phyloP scores from a whole-genome alignment of 2,888 invertebrate genomes.

The Pycnomerus fuliginosus region DNA sequence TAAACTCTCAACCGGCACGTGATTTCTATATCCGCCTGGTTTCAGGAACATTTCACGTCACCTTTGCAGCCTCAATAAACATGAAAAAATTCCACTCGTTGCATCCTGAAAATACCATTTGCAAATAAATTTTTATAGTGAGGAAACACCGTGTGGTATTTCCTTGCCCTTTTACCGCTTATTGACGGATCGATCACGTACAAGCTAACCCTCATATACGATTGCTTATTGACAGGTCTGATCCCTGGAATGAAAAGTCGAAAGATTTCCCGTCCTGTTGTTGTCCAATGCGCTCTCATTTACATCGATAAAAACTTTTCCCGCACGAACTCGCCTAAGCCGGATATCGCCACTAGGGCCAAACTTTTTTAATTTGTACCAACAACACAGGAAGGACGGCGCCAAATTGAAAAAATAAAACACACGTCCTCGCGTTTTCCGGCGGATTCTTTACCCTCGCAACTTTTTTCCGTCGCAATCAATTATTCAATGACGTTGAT shows the following conservation, averaged over 20 bases:
- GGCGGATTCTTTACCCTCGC: neutral
- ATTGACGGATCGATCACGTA: constrained; percentile 15
- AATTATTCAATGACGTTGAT: constrained; percentile 3
- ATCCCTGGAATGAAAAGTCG: constrained; percentile 7
- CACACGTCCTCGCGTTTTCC: neutral
- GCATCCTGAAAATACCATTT: too few relatives aligned
- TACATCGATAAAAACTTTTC: constrained; percentile 4
- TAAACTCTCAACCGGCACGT: constrained; percentile 12
- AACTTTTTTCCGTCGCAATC: neutral
- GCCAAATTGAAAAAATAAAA: constrained; percentile 1
- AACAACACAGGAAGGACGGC: neutral
- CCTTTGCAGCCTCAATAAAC: too few relatives aligned
- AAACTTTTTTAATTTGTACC: constrained; percentile 3
- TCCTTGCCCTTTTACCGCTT: constrained; percentile 15
- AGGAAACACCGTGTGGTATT: too few relatives aligned
- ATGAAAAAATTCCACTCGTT: too few relatives aligned
- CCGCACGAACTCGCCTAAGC: too few relatives aligned
- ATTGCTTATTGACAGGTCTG: constrained; percentile 12
- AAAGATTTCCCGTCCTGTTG: too few relatives aligned
- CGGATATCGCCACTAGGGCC: neutral
- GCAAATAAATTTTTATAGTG: too few relatives aligned
- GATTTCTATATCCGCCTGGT: too few relatives aligned
- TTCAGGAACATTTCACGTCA: too few relatives aligned
- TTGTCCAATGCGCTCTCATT: neutral
- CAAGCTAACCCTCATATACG: constrained; percentile 12